Conservation (phyloP, 2,113 vertebrate species). For the Lepisosteus osseus region DNA sequence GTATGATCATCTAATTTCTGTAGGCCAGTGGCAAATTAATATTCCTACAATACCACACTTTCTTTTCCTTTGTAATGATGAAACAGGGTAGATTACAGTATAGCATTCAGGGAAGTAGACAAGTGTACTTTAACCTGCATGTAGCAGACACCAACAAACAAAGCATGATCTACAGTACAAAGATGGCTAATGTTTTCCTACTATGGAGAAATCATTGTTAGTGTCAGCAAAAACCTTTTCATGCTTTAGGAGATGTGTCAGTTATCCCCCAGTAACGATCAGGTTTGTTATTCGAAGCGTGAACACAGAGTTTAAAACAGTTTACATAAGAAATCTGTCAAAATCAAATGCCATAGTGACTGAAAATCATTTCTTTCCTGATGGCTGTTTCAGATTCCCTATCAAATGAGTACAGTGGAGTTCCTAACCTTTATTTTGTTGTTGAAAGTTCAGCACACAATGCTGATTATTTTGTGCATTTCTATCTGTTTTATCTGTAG, state of each 20-base stretch:
- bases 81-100: constrained; percentile 32
- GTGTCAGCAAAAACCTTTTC: constrained; percentile 55
- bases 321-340: constrained; percentile 65
- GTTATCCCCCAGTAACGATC: constrained; percentile 38
- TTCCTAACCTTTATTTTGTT: constrained; percentile 65
- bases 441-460: constrained; percentile 62
- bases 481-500: constrained; percentile 56
- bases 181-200: constrained; percentile 60
- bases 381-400: constrained; percentile 23
- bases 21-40: too few relatives aligned
- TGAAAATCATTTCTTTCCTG: constrained; percentile 36
- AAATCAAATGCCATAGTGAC: constrained; percentile 65
- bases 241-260: constrained; percentile 56
- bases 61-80: background rate
- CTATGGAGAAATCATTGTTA: constrained; percentile 64
- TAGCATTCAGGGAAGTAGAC: constrained; percentile 58
- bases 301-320: constrained; percentile 49
- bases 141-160: constrained; percentile 60
- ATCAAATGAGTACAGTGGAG: constrained; percentile 33
- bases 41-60: background rate
- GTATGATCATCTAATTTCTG: too few relatives aligned
- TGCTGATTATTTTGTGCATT: background rate
- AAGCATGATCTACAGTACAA: constrained; percentile 53
- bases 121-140: constrained; percentile 65
- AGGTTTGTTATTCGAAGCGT: constrained; percentile 27